These are phyloP conservation scores for Corythoichthys intestinalis DNA, from an alignment of 2,113 vertebrate genomes.

Conservation along the genomic window DNA sequence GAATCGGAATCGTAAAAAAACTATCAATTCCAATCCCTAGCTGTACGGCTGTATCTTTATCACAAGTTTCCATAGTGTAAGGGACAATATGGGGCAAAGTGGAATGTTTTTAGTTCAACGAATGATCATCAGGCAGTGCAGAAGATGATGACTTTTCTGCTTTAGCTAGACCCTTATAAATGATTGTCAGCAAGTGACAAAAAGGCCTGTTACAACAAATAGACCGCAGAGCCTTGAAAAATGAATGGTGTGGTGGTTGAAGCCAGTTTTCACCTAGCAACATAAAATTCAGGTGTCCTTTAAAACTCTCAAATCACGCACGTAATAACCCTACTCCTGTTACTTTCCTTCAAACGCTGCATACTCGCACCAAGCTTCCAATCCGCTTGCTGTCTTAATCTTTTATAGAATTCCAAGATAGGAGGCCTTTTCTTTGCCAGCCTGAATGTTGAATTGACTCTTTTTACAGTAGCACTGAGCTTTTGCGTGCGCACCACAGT, in stretches of 20 bases:
- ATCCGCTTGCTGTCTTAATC: conserved; percentile 16
- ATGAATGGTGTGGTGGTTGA: too few relatives aligned
- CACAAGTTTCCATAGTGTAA: conserved; percentile 16
- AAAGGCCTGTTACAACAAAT: neutral
- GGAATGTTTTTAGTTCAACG: conserved; percentile 22
- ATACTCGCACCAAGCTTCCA: neutral
- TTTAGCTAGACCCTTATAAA: conserved; percentile 17
- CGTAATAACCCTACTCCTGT: neutral
- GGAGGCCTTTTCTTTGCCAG: conserved; percentile 28
- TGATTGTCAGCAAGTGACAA: neutral
- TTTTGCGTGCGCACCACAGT: conserved; percentile 24
- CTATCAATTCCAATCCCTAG: too few relatives aligned
- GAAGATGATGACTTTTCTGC: conserved; percentile 25
- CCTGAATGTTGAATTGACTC: conserved; percentile 35
- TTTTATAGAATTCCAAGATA: conserved; percentile 43
- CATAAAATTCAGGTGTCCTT: neutral
- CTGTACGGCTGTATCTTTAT: conserved; percentile 18
- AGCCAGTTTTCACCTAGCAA: neutral
- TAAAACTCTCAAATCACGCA: neutral
- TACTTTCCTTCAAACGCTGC: neutral
- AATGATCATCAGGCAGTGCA: conserved; percentile 26
- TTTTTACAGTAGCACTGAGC: conserved; percentile 47
- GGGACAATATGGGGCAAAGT: conserved; percentile 22
- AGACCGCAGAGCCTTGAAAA: neutral
- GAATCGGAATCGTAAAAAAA: too few relatives aligned